Conservation (phyloP, 2,888 invertebrate genomes). For the Macrophya annulata region DNA sequence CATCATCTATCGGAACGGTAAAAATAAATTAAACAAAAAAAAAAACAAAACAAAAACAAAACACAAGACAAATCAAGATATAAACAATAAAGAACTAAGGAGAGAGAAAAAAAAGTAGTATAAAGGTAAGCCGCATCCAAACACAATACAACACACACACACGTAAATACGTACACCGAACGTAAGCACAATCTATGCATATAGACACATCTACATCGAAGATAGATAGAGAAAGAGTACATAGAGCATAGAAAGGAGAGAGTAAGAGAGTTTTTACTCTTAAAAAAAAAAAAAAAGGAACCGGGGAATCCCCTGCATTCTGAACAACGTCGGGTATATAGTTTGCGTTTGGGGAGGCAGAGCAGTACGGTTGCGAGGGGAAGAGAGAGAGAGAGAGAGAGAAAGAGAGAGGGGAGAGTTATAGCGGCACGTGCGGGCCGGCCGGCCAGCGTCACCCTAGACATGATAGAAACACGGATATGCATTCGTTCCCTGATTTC, state of each 20-base stretch:
- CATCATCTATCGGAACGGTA: not conserved
- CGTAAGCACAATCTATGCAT: no score
- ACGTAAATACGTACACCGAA: no score
- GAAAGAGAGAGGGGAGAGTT: not conserved
- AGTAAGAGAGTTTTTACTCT: not conserved
- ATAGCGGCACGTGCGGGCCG: constrained; percentile 23
- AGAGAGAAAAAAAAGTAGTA: constrained; percentile 45
- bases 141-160: not conserved
- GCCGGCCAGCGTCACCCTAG: constrained; percentile 15
- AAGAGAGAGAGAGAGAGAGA: not conserved
- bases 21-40: not conserved
- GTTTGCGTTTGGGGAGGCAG: not conserved
- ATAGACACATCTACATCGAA: constrained; percentile 31
- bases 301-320: constrained; percentile 42
- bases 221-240: constrained; percentile 7
- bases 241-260: constrained; percentile 1
- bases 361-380: no score
- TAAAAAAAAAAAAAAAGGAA: constrained; percentile 41
- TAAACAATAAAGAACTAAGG: constrained; percentile 62
- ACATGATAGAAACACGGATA: constrained; percentile 20
- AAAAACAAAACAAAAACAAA: constrained; percentile 6
- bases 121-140: constrained; percentile 37
- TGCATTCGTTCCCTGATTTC: constrained; percentile 12
- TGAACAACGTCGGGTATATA: not conserved
- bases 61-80: not conserved